These are phyloP conservation scores for Flexamia atlantica DNA, from an alignment of 2,888 invertebrate species.

Conservation along the genomic window DNA sequence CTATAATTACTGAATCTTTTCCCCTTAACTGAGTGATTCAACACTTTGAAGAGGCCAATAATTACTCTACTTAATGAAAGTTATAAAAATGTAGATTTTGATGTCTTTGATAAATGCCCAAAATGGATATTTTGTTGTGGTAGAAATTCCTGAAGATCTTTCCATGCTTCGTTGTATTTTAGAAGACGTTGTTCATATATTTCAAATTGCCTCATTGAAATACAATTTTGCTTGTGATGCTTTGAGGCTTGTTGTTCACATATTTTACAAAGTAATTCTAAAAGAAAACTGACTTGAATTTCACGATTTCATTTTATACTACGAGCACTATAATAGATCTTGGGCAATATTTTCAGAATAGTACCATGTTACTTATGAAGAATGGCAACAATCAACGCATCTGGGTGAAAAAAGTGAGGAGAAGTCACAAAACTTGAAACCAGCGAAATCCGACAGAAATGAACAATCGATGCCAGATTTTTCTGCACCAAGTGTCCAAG, in stretches of 20 bases:
- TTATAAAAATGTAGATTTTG: neutral
- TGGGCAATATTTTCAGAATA: conserved; percentile 13
- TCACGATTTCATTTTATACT: conserved; percentile 22
- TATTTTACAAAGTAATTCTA: conserved; percentile 20
- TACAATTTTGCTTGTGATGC: neutral
- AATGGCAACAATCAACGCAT: neutral
- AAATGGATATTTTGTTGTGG: neutral
- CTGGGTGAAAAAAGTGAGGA: neutral
- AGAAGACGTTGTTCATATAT: neutral
- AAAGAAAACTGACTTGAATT: neutral
- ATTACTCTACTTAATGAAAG: neutral
- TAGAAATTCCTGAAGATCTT: neutral
- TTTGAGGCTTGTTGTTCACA: conserved; percentile 8
- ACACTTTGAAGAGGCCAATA: neutral
- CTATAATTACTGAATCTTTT: neutral
- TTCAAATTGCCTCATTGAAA: neutral
- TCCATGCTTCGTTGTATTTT: neutral
- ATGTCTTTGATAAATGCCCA: neutral
- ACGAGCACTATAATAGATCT: conserved; percentile 25
- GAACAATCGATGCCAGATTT: too few relatives aligned
- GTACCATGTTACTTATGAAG: neutral
- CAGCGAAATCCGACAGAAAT: too few relatives aligned
- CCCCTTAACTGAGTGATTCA: neutral
- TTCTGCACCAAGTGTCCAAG: too few relatives aligned
- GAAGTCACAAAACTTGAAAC: too few relatives aligned